These are phyloP conservation scores for Globicephala melas DNA, from an alignment of 2,113 vertebrate genomes.

Conservation along the genomic window DNA sequence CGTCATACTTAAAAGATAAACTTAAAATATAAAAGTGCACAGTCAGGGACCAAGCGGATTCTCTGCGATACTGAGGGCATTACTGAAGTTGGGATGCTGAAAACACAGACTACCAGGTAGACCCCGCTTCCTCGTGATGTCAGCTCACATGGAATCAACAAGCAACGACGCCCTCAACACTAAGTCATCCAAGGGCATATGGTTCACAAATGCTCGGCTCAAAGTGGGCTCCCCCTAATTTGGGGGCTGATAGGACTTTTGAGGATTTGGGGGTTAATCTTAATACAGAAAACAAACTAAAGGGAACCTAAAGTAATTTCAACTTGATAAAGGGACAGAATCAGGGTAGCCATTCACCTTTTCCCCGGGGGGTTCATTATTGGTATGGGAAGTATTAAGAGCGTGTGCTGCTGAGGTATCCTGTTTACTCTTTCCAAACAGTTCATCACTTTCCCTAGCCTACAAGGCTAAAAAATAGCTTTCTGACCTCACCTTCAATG, in stretches of 20 bases:
- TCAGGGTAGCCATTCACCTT: neutral
- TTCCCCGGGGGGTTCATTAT: fast-evolving
- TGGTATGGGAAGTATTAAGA: neutral
- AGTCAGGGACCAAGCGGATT: neutral
- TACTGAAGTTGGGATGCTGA: neutral
- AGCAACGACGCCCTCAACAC: neutral
- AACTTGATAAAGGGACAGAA: neutral
- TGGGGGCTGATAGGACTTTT: fast-evolving
- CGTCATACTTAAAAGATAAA: neutral
- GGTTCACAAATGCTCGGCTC: neutral
- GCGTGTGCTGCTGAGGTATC: neutral
- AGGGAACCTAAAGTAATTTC: neutral
- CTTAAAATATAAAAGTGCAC: neutral
- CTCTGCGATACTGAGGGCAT: neutral
- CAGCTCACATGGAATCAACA: neutral
- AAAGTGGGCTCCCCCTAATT: neutral
- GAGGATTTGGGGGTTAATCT: neutral
- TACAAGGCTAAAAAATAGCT: neutral
- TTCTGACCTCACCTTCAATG: neutral
- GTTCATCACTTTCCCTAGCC: neutral
- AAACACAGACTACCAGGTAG: neutral
- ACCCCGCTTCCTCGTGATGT: neutral
- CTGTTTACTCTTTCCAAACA: neutral
- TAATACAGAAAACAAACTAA: neutral
- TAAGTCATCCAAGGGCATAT: neutral